Evolutionary conservation across 2,113 vertebrate genomes (phyloP).

Genomic region (Acrocephalus kingi): DNA sequence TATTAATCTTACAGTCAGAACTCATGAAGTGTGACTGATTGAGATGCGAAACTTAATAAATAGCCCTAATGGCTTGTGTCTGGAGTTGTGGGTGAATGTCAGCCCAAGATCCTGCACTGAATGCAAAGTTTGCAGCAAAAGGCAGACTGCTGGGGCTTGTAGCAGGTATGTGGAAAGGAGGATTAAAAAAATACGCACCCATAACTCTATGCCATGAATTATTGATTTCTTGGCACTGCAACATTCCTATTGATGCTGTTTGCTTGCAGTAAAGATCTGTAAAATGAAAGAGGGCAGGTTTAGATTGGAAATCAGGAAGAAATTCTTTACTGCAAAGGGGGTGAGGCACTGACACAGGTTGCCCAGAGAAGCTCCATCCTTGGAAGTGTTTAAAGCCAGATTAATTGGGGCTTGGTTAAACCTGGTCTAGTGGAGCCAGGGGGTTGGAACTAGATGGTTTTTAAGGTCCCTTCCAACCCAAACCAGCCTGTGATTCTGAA

Average conservation of each 20-base stretch:
- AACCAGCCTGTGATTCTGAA: background rate
- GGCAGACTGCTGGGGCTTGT: background rate
- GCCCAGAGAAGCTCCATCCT: background rate
- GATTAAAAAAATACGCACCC: background rate
- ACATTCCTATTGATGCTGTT: rapidly evolving
- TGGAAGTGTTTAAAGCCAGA: background rate
- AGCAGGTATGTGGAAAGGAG: background rate
- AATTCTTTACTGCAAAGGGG: background rate
- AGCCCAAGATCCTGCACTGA: background rate
- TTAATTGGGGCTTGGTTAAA: background rate
- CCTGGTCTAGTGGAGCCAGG: background rate
- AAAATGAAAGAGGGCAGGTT: background rate
- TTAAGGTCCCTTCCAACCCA: background rate
- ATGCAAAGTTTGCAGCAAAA: background rate
- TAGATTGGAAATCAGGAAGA: background rate
- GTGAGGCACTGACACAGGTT: background rate
- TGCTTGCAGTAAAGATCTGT: too few species aligned
- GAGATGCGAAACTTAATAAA: background rate
- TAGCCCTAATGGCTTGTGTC: background rate
- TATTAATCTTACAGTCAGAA: background rate
- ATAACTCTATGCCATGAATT: background rate
- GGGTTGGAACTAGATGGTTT: background rate
- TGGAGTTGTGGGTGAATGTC: background rate
- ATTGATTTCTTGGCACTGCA: background rate
- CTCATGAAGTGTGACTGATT: background rate